Percentiles rank a stretch among this genome's conserved stretches.
phyloP scores from a whole-genome alignment of 2,113 vertebrate species.

The Chlamydotis undulata region DNA sequence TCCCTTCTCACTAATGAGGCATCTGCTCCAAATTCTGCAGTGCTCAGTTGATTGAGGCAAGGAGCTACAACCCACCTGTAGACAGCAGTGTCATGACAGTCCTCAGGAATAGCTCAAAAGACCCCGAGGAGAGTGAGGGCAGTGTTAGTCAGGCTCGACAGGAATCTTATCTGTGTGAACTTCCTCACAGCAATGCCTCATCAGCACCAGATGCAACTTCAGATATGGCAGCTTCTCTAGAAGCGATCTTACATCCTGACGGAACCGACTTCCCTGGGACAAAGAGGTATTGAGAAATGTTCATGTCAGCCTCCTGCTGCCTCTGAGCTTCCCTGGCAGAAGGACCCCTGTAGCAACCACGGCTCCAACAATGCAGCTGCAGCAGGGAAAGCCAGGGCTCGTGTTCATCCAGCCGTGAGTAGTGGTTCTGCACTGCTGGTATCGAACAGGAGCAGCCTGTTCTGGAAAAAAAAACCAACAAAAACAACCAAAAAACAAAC shows the following conservation, averaged over 20 bases:
- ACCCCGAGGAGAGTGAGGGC: neutral
- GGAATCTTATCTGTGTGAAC: neutral
- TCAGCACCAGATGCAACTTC: slow-evolving; percentile 7
- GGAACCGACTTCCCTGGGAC: neutral
- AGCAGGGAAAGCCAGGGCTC: neutral
- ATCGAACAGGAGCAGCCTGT: neutral
- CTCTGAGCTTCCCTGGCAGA: neutral
- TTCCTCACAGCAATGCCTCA: neutral
- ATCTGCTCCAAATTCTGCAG: slow-evolving; percentile 42
- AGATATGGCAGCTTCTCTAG: neutral
- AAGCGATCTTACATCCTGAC: neutral
- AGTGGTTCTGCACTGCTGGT: neutral
- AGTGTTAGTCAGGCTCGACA: neutral
- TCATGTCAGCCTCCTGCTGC: neutral
- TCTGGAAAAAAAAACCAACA: neutral
- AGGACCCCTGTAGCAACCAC: neutral
- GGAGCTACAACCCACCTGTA: slow-evolving; percentile 20
- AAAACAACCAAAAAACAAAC: neutral
- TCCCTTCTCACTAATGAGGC: slow-evolving; percentile 38
- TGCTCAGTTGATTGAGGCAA: neutral
- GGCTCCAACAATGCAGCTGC: neutral
- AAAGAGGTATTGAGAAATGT: neutral
- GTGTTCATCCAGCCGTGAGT: neutral
- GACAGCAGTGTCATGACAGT: neutral
- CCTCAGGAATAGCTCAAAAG: neutral